Conservation (phyloP, 2,113 vertebrate species). For the Polyodon spathula region DNA sequence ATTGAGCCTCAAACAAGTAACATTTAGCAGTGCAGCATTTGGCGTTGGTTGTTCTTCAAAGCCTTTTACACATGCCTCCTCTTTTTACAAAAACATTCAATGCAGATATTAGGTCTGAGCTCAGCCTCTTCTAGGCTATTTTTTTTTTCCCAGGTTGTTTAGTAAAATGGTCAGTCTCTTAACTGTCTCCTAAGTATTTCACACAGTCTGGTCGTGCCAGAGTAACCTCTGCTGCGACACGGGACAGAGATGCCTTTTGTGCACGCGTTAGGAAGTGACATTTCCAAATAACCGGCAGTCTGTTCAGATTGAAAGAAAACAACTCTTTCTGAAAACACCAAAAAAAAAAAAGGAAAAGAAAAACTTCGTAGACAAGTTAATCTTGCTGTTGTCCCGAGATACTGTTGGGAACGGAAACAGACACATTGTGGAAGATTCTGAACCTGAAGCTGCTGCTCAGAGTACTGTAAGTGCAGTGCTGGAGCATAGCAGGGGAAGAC, state of each 20-base stretch:
- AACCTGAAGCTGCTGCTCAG: too few relatives aligned
- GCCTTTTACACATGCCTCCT: too few relatives aligned
- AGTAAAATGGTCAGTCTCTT: not conserved
- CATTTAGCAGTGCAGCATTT: too few relatives aligned
- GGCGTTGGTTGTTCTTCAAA: too few relatives aligned
- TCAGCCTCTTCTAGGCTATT: not conserved
- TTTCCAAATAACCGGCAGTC: constrained; percentile 1
- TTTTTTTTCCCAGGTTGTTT: not conserved
- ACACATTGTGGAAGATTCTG: too few relatives aligned
- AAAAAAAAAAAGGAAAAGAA: not conserved
- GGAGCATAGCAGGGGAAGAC: too few relatives aligned
- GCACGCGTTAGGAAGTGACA: not conserved
- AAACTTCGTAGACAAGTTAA: not conserved
- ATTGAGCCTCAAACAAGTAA: too few relatives aligned
- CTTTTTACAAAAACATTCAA: not conserved
- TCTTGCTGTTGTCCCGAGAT: not conserved
- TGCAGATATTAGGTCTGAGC: not conserved
- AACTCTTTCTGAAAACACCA: not conserved
- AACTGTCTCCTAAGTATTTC: constrained; percentile 3
- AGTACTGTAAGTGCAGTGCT: too few relatives aligned
- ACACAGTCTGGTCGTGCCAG: constrained; percentile 7
- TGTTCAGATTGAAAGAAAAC: not conserved
- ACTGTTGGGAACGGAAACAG: too few relatives aligned
- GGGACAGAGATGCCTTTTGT: constrained; percentile 10
- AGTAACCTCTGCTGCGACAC: not conserved